Conservation (phyloP, 1,140 invertebrate genomes). For the Oppia nitens region DNA sequence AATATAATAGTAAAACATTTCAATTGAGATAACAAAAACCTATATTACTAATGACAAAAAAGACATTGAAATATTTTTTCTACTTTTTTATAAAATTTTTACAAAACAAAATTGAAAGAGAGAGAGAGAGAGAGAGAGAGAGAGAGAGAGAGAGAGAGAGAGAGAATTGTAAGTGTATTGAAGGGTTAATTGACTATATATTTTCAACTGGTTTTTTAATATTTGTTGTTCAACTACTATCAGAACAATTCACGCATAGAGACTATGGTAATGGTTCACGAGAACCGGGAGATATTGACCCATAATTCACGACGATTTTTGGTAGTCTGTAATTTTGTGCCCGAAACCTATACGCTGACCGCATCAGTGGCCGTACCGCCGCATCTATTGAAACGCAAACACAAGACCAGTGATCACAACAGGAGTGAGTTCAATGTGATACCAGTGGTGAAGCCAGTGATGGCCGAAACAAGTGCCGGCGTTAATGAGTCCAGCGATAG, state of each 20-base stretch:
- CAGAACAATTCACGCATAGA: slow-evolving; percentile 41
- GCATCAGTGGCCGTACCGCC: slow-evolving; percentile 34
- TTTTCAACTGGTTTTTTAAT: slow-evolving; percentile 1
- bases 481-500: neutral
- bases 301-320: slow-evolving; percentile 58
- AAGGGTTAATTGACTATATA: too few relatives aligned
- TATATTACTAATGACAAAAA: too few relatives aligned
- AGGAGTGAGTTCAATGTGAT: neutral
- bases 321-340: slow-evolving; percentile 56
- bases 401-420: slow-evolving; percentile 1
- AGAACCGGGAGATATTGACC: slow-evolving; percentile 57
- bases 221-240: slow-evolving; percentile 1
- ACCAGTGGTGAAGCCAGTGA: neutral
- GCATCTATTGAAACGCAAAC: slow-evolving; percentile 9
- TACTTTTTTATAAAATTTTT: too few relatives aligned
- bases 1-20: too few relatives aligned
- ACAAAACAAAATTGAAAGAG: too few relatives aligned
- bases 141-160: too few relatives aligned
- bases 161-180: too few relatives aligned
- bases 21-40: too few relatives aligned
- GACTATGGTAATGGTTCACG: slow-evolving; percentile 59
- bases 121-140: neutral
- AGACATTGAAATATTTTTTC: too few relatives aligned
- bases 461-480: neutral
- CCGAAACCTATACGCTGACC: slow-evolving; percentile 54